Base-by-base conservation (phyloP, 2,797 vertebrate genomes). In the Lacerta agilis region DNA sequence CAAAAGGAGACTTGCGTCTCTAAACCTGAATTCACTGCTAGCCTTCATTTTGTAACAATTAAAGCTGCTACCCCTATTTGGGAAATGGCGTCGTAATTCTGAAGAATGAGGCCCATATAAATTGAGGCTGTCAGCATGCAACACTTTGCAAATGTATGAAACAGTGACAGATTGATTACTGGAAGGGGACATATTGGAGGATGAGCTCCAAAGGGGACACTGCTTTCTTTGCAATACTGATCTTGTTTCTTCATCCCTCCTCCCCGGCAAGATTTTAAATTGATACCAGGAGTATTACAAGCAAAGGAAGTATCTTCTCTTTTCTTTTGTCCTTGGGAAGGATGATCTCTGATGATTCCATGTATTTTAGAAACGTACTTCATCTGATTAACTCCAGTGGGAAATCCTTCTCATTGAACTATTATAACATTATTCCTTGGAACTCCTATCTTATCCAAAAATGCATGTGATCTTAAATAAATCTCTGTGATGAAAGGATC, bases 401-500 rank as follows among this genome's bases (percentile, higher is more conserved):
- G 27, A 1, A 17, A 87, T 94, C 92, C 90, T 91, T 95, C 91
- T 90, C 93, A 87, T 92, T 95, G 89, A 89, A 95, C 49, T 55
- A 15, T 92, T 96, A 95, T 95, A 88, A 87, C 94, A 77, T 92
- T 93, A 93, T 93, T 96, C 93, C 29, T 67, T 85, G 92, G 94
- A 96, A 92, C 93, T 94, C 86, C 25, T 94, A 82, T 93, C 91
- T 97, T 55, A 94, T 97, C 94, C 85, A 94, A 94, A 96, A 95
- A 90, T 96, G 97, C 97, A 97, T 95, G 96, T 96, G 94, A 95
- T 94, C 92, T 95, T 95, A 92, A 97, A 97, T 97, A 97, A 97
- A 97, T 94, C 94, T 94, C 66, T 45, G 41, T 85, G 71, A 25
- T 55, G 61, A 87, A 38, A 94, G 87, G 92, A 92, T 94, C 90